A percentile compares a stretch with the other conserved stretches of the same genome.
Evolutionary conservation across 2,113 vertebrate genomes (phyloP).

Genomic region (Solea solea): DNA sequence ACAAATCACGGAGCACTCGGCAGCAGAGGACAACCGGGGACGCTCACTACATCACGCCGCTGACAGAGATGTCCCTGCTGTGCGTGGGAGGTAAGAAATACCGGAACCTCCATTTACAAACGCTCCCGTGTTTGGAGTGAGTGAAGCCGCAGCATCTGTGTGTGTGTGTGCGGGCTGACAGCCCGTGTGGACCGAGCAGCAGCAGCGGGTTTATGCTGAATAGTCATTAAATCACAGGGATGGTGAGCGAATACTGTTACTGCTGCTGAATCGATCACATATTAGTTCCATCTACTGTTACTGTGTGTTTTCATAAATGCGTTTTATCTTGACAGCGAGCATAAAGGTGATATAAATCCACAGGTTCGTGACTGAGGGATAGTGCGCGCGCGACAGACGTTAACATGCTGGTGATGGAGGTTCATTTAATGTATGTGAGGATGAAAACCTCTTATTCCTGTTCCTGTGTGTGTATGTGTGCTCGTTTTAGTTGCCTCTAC

Average conservation of each 20-base stretch:
- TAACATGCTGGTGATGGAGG: too few species aligned
- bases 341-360: too few species aligned
- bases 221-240: slow-evolving; percentile 52
- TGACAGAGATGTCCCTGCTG: slow-evolving; percentile 88
- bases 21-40: slow-evolving; percentile 74
- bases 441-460: too few species aligned
- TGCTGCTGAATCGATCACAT: slow-evolving; percentile 13
- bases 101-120: not conserved
- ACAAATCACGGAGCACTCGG: slow-evolving; percentile 66
- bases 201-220: slow-evolving; percentile 60
- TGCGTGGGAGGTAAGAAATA: slow-evolving; percentile 88
- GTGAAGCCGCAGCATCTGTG: slow-evolving; percentile 25
- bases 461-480: too few species aligned
- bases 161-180: slow-evolving; percentile 38
- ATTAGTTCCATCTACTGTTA: slow-evolving; percentile 2
- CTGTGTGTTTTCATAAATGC: too few species aligned
- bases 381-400: too few species aligned
- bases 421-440: too few species aligned
- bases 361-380: too few species aligned
- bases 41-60: slow-evolving; percentile 49
- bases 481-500: too few species aligned
- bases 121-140: not conserved
- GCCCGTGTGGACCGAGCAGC: slow-evolving; percentile 32
- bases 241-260: not conserved
- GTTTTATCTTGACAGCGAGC: too few species aligned